phyloP scores from a whole-genome alignment of 2,888 invertebrate genomes.

The Xestia ashworthii region DNA sequence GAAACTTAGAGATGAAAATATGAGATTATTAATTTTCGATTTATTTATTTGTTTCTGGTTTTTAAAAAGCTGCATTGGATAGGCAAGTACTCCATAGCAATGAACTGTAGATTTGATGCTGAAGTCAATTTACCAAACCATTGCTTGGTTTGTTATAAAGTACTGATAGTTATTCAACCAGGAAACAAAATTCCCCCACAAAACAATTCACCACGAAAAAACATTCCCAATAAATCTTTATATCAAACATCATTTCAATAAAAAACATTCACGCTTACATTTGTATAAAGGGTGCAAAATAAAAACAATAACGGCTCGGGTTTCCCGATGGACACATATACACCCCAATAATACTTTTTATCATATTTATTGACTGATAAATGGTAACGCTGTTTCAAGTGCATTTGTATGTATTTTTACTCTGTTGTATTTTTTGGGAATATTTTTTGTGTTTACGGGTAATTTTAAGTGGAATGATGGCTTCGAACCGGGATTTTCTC shows the following conservation, averaged over 20 bases:
- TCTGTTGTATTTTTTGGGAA: constrained; percentile 49
- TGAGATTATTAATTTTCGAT: neutral
- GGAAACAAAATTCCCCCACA: constrained; percentile 23
- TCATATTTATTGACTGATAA: constrained; percentile 90
- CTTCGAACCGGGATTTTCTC: neutral
- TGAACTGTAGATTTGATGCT: neutral
- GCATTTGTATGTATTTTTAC: constrained; percentile 85
- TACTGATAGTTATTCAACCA: neutral
- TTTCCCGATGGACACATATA: constrained; percentile 85
- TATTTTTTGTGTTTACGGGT: constrained; percentile 46
- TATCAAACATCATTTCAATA: constrained; percentile 86
- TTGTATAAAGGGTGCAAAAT: constrained; percentile 85
- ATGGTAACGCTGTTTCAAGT: constrained; percentile 84
- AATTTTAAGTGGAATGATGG: neutral
- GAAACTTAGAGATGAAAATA: neutral
- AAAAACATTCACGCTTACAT: constrained; percentile 82
- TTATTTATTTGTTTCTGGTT: neutral
- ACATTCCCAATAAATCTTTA: constrained; percentile 82
- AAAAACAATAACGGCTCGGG: constrained; percentile 86
- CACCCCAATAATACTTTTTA: constrained; percentile 90
- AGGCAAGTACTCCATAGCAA: neutral
- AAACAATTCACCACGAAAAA: constrained; percentile 53
- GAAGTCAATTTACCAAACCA: neutral
- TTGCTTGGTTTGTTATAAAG: neutral
- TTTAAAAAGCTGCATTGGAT: neutral